phyloP scores from a whole-genome alignment of 2,113 vertebrate species.

The rabbit (Oryctolagus cuniculus) region mOryCun1.1 NC_091453.1:84188501-84189000 shows the following conservation, averaged over 20 bases:
- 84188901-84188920: neutral
- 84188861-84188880: conserved; percentile 13
- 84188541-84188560: conserved; percentile 82
- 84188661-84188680: conserved; percentile 31
- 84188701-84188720: conserved; percentile 25
- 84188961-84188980: neutral
- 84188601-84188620: neutral
- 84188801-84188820: conserved; percentile 23
- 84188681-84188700: neutral
- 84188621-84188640: conserved; percentile 50
- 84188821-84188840: neutral
- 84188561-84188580: conserved; percentile 62
- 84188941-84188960: neutral
- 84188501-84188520: conserved; percentile 78
- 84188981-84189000: neutral
- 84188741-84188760: conserved; percentile 16
- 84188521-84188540: conserved; percentile 83
- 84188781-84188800: neutral
- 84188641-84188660: neutral
- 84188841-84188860: neutral
- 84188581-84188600: conserved; percentile 52
- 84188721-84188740: neutral
- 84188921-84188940: neutral
- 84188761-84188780: neutral
- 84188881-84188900: conserved; percentile 45